A percentile compares a stretch with the other conserved stretches of the same genome.
phyloP scores from a whole-genome alignment of 2,113 vertebrate species.

The Nibea albiflora region DNA sequence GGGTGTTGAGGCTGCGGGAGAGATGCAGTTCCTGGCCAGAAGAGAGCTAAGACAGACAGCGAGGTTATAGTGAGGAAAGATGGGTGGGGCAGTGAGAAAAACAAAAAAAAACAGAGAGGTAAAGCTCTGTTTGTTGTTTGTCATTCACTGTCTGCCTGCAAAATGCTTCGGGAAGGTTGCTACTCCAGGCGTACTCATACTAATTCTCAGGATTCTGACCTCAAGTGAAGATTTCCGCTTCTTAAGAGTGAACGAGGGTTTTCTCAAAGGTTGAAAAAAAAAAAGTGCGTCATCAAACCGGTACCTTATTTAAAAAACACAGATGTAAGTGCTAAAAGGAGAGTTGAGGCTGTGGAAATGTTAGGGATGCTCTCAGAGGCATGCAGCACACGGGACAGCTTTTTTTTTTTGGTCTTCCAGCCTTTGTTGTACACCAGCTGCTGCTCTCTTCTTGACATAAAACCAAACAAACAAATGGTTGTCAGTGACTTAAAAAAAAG shows the following conservation, averaged over 20 bases:
- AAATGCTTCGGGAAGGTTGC: constrained; percentile 14
- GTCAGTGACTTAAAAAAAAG: constrained; percentile 8
- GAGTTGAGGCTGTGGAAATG: constrained; percentile 19
- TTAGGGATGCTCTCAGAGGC: constrained; percentile 8
- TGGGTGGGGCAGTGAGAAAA: constrained; percentile 5
- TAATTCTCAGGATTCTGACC: constrained; percentile 8
- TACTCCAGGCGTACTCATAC: constrained; percentile 7
- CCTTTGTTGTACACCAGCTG: constrained; percentile 14
- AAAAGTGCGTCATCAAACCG: background rate
- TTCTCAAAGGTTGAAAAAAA: background rate
- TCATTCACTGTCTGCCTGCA: constrained; percentile 48
- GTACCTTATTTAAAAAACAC: constrained; percentile 21
- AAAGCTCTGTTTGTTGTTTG: constrained; percentile 60
- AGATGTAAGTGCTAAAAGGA: constrained; percentile 12
- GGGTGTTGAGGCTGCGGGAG: background rate
- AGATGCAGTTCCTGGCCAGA: constrained; percentile 26
- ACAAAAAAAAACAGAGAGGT: constrained; percentile 9
- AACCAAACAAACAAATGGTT: constrained; percentile 7
- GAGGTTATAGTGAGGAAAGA: constrained; percentile 36
- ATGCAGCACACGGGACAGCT: background rate
- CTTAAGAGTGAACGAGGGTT: constrained; percentile 3
- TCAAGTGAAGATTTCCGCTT: background rate
- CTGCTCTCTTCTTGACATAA: constrained; percentile 21
- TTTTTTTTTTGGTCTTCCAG: background rate
- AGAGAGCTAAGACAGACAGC: constrained; percentile 24